Conservation (phyloP, 2,797 vertebrate genomes). For the Ambastaia sidthimunki region DNA sequence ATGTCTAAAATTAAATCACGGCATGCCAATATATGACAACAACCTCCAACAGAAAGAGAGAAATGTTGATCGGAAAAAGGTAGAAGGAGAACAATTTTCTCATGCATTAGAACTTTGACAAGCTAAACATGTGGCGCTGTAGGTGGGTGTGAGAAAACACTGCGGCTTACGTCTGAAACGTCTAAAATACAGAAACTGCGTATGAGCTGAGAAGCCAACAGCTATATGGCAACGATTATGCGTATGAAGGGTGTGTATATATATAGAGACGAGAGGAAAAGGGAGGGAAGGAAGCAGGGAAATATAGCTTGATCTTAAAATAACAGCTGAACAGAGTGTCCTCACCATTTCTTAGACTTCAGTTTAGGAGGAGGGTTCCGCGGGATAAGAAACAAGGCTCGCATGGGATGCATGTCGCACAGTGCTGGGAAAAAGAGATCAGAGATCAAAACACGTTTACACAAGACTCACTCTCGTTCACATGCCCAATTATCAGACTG, state of each 20-base stretch:
- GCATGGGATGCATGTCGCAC: constrained; percentile 96
- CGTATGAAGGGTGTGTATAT: constrained; percentile 8
- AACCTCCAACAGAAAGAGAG: not conserved
- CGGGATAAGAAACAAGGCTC: constrained; percentile 93
- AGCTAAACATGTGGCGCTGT: not conserved
- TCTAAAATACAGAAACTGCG: not conserved
- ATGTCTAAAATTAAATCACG: constrained; percentile 21
- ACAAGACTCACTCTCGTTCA: constrained; percentile 2
- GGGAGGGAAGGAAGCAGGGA: constrained; percentile 23
- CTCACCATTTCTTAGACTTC: constrained; percentile 96
- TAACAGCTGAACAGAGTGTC: constrained; percentile 49
- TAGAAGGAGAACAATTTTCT: not conserved
- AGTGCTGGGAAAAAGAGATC: constrained; percentile 74
- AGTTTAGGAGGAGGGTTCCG: constrained; percentile 93
- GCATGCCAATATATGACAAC: constrained; percentile 27
- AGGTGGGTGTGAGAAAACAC: not conserved
- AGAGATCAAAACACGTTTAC: constrained; percentile 25
- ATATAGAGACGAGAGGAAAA: constrained; percentile 16
- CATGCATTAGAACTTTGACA: constrained; percentile 1
- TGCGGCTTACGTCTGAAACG: not conserved
- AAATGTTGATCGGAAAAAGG: not conserved
- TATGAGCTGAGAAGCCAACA: not conserved
- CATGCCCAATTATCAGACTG: constrained; percentile 24
- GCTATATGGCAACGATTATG: constrained; percentile 1
- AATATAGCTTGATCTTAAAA: constrained; percentile 33